A percentile compares a stretch with the other conserved stretches of the same genome.
Evolutionary conservation across 2,113 vertebrate genomes (phyloP).

Genomic region (Silurus meridionalis): DNA sequence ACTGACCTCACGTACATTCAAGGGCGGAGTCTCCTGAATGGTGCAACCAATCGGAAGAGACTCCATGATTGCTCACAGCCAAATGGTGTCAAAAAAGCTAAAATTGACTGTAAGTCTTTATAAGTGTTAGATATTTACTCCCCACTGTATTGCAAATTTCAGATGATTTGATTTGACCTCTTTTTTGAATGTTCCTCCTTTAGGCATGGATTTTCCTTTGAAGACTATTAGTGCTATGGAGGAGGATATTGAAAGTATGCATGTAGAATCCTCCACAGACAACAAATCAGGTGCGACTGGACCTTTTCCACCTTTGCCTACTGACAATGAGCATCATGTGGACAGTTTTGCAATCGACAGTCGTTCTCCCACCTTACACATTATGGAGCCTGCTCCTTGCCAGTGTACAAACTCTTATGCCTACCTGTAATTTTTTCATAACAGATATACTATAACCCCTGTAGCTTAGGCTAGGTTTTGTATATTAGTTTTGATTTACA

Average conservation of each 20-base stretch:
- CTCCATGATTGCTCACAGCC: constrained; percentile 73
- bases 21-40: constrained; percentile 65
- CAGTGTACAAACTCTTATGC: constrained; percentile 83
- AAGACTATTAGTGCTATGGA: constrained; percentile 65
- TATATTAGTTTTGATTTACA: not conserved
- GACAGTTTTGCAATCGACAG: constrained; percentile 75
- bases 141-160: too few relatives aligned
- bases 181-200: not conserved
- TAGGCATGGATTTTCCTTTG: constrained; percentile 50
- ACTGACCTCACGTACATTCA: constrained; percentile 67
- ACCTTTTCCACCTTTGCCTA: constrained; percentile 76
- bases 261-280: constrained; percentile 76
- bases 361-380: constrained; percentile 75
- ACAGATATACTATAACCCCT: not conserved
- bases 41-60: constrained; percentile 82
- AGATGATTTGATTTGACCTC: not conserved
- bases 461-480: not conserved
- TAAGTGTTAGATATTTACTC: constrained; percentile 57
- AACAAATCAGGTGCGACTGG: constrained; percentile 82
- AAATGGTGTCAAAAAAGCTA: constrained; percentile 81
- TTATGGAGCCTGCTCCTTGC: constrained; percentile 81
- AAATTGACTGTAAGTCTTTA: constrained; percentile 74
- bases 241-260: constrained; percentile 82
- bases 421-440: constrained; percentile 71
- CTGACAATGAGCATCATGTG: constrained; percentile 73